A percentile compares a stretch with the other conserved stretches of the same genome.
phyloP scores from a whole-genome alignment of 92 coral and sea anemone genomes.

The Galaxea fascicularis region DNA sequence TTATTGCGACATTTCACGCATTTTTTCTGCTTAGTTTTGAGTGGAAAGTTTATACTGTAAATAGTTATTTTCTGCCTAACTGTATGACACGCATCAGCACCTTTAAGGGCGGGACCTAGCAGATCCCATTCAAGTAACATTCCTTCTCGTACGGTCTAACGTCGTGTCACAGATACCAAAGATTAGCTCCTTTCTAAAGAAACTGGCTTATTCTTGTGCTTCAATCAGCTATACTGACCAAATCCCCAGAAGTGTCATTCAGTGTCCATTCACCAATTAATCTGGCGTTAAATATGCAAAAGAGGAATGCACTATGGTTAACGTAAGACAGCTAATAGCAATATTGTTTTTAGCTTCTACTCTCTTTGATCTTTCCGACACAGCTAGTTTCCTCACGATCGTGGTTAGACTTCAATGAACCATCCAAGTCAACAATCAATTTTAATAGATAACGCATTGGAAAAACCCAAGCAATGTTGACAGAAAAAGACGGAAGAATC shows the following conservation, averaged over 20 bases:
- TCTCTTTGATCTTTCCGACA: slow-evolving; percentile 45
- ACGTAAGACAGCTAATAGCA: slow-evolving; percentile 9
- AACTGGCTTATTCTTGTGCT: slow-evolving; percentile 13
- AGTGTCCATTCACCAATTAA: too few species aligned
- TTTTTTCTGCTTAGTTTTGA: slow-evolving; percentile 5
- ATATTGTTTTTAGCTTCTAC: slow-evolving; percentile 39
- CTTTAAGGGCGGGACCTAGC: slow-evolving; percentile 43
- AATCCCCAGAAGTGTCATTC: slow-evolving; percentile 36
- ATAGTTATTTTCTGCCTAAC: slow-evolving; percentile 32
- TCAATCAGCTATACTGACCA: neutral
- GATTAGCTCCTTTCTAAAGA: slow-evolving; percentile 4
- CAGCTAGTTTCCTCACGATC: neutral
- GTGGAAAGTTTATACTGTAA: slow-evolving; percentile 48
- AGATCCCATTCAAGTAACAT: slow-evolving; percentile 33
- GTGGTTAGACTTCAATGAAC: neutral
- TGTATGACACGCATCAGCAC: slow-evolving; percentile 36
- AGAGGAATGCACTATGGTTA: slow-evolving; percentile 8
- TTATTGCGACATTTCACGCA: slow-evolving; percentile 20
- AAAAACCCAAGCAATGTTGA: neutral
- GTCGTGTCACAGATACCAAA: slow-evolving; percentile 16
- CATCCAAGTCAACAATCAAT: neutral
- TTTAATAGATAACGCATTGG: neutral
- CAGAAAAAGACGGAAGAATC: slow-evolving; percentile 6
- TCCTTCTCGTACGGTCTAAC: slow-evolving; percentile 43
- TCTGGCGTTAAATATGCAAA: slow-evolving; percentile 27